Conservation (phyloP, 2,113 vertebrate species). For the Cephalopholis sonnerati region DNA sequence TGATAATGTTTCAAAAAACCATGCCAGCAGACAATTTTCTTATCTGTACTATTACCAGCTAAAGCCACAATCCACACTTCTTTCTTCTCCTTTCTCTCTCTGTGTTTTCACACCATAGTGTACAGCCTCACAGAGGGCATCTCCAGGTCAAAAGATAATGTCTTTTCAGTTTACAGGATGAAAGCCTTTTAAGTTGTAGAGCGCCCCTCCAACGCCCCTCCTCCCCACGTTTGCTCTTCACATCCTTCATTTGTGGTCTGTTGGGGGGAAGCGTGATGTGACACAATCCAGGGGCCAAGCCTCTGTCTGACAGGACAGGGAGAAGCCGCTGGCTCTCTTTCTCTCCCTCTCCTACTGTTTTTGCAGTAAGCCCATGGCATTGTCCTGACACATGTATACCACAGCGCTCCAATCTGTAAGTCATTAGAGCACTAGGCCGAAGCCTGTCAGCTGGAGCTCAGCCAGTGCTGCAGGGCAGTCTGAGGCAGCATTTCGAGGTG, state of each 20-base stretch:
- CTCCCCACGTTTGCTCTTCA: conserved; percentile 83
- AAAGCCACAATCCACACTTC: conserved; percentile 32
- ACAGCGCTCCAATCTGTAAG: conserved; percentile 90
- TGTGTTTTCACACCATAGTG: conserved; percentile 82
- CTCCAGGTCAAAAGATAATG: conserved; percentile 93
- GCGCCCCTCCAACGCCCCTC: conserved; percentile 56
- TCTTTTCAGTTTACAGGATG: conserved; percentile 91
- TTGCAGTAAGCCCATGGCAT: conserved; percentile 81
- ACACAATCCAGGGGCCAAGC: conserved; percentile 88
- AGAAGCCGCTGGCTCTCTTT: conserved; percentile 76
- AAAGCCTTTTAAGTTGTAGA: conserved; percentile 80
- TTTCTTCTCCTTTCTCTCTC: conserved; percentile 7
- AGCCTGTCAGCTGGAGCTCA: conserved; percentile 86
- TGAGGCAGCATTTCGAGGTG: conserved; percentile 69
- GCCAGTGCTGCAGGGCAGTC: conserved; percentile 91
- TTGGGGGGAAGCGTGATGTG: conserved; percentile 86
- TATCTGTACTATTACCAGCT: conserved; percentile 45
- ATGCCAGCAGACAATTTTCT: conserved; percentile 52
- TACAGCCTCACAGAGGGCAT: conserved; percentile 88
- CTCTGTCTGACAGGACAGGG: conserved; percentile 84
- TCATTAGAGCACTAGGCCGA: conserved; percentile 90
- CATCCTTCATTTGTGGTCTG: conserved; percentile 84
- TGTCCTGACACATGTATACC: conserved; percentile 86
- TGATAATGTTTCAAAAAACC: conserved; percentile 52
- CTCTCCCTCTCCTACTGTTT: conserved; percentile 75